Evolutionary conservation across 2,113 vertebrate species (phyloP), one percentile per base, ranked within the genome.

Genomic region (Ageneiosus marmoratus): DNA sequence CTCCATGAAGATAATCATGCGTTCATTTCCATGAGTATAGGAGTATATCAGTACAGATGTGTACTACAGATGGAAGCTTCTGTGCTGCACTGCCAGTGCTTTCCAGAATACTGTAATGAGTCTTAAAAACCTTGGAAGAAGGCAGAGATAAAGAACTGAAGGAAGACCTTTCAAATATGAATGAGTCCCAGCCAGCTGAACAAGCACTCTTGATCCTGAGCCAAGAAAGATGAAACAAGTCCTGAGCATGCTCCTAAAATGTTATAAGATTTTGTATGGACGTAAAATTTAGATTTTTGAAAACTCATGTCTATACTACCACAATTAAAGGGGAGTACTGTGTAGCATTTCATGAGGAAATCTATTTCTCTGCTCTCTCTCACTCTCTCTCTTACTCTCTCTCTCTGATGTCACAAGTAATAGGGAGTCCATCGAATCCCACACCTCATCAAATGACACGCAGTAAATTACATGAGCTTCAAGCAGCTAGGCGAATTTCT

Each of bases 391-490:
- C 80, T 32, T 87, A 87, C 80, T 90, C 87, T 89, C 90, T 93
- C 46, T 20, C 62, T 48, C 95, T 95, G 95, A 95, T 94, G 92
- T 96, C 96, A 93, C 93, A 97, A 96, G 98, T 96, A 98, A 97
- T 97, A 95, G 95, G 93, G 96, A 96, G 96, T 96, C 96, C 94
- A 96, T 97, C 95, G 97, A 96, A 97, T 98, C 96, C 95, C 95
- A 94, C 96, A 96, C 96, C 96, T 96, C 97, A 97, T 99, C 96
- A 97, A 94, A 95, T 98, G 98, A 98, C 98, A 98, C 95, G 95
- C 94, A 95, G 96, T 98, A 98, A 99, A 99, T 99, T 99, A 99
- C 97, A 98, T 97, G 96, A 96, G 96, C 98, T 99, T 98, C 96
- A 97, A 98, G 97, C 97, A 96, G 96, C 95, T 97, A 93, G 89